Conservation (phyloP, 2,113 vertebrate species). For the Bungarus multicinctus region DNA sequence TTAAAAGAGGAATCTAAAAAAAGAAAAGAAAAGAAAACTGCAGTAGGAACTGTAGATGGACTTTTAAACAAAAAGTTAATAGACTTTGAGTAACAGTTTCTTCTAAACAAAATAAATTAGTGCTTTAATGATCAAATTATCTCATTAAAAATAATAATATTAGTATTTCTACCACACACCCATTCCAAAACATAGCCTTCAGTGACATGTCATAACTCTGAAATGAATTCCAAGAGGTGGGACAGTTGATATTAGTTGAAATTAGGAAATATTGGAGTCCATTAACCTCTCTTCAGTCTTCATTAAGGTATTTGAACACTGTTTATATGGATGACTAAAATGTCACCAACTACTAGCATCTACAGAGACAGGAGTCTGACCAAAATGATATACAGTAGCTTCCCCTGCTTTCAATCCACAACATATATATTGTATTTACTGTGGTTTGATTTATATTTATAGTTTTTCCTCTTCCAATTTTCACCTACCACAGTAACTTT, state of each 20-base stretch:
- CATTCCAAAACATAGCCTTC: neutral
- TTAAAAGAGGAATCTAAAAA: neutral
- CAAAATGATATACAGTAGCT: neutral
- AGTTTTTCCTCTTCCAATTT: neutral
- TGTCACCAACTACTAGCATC: neutral
- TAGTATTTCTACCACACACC: neutral
- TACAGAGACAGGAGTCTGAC: neutral
- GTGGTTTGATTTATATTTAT: neutral
- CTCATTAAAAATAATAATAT: neutral
- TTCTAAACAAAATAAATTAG: neutral
- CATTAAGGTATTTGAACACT: neutral
- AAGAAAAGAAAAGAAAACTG: neutral
- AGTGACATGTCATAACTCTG: neutral
- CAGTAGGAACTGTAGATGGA: neutral
- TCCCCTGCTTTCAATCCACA: neutral
- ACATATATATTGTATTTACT: neutral
- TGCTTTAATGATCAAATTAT: neutral
- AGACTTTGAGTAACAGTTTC: neutral
- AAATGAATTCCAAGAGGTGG: neutral
- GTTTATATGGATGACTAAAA: neutral
- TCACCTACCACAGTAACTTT: neutral
- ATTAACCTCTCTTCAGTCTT: neutral
- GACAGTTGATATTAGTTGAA: neutral
- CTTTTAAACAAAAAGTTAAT: neutral
- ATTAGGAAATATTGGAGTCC: neutral